Percentiles rank a stretch among this genome's conserved stretches.
Evolutionary conservation across 2,797 vertebrate species (phyloP).

Genomic region (Lithobates pipiens): DNA sequence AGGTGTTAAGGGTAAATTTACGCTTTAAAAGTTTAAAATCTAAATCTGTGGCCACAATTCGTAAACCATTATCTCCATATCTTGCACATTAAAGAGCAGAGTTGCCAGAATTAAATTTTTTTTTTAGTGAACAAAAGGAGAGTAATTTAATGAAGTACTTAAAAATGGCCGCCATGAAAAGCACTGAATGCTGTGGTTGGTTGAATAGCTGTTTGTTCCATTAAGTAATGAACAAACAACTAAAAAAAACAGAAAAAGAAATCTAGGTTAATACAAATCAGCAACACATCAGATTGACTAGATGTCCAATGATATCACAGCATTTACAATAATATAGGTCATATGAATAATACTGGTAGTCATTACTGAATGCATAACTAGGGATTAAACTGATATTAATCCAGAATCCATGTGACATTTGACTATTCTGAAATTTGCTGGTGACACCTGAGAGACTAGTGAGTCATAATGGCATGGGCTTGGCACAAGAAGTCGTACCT

Average conservation of each 20-base stretch:
- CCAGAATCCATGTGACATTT: neutral
- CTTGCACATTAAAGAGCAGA: neutral
- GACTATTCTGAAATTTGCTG: neutral
- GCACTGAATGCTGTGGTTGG: constrained; percentile 5
- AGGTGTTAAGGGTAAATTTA: too few relatives aligned
- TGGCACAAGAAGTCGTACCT: constrained; percentile 3
- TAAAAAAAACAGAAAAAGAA: neutral
- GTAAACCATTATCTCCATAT: too few relatives aligned
- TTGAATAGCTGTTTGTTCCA: constrained; percentile 26
- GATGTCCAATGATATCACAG: constrained; percentile 34
- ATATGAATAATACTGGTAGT: neutral
- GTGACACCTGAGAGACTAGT: neutral
- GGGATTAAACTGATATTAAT: constrained; percentile 6
- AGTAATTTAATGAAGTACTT: neutral
- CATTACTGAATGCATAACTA: neutral
- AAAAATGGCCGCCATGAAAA: neutral
- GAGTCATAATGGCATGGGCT: constrained; percentile 22
- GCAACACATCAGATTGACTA: neutral
- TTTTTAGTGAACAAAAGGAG: neutral
- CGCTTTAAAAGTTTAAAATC: too few relatives aligned
- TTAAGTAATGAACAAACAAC: constrained; percentile 18
- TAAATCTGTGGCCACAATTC: too few relatives aligned
- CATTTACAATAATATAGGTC: constrained; percentile 46
- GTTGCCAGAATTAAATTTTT: neutral
- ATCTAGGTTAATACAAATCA: constrained; percentile 33